Evolutionary conservation across 2,113 vertebrate genomes (phyloP).

Genomic region (Chaetodon trifascialis): DNA sequence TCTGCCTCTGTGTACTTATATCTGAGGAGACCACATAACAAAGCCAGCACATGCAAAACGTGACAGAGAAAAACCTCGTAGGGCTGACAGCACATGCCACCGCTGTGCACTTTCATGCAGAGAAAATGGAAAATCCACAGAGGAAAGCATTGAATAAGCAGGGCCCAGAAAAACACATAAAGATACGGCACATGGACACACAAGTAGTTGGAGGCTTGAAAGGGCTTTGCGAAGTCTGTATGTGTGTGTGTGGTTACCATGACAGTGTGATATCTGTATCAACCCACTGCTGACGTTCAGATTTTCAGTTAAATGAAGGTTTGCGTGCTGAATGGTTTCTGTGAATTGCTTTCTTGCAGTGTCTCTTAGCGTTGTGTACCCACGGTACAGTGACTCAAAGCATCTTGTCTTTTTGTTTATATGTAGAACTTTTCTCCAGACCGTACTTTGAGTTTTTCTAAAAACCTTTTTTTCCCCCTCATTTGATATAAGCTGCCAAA

Average conservation of each 20-base stretch:
- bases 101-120: constrained; percentile 27
- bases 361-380: not conserved
- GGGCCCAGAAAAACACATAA: constrained; percentile 10
- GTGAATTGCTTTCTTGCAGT: not conserved
- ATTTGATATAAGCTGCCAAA: not conserved
- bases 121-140: constrained; percentile 11
- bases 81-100: constrained; percentile 3
- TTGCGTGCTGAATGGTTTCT: not conserved
- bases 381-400: not conserved
- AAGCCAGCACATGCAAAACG: constrained; percentile 28
- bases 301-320: not conserved
- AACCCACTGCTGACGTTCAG: not conserved
- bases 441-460: not conserved
- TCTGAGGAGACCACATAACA: constrained; percentile 41
- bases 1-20: not conserved
- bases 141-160: not conserved
- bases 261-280: constrained; percentile 16
- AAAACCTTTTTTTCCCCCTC: not conserved
- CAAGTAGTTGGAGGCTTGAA: not conserved
- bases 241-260: not conserved
- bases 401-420: not conserved
- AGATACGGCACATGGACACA: not conserved
- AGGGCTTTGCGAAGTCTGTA: not conserved
- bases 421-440: not conserved
- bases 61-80: constrained; percentile 17